A percentile compares a stretch with the other conserved stretches of the same genome.
Conservation (phyloP, 2,888 invertebrate species). For the Maniola hyperantus region DNA sequence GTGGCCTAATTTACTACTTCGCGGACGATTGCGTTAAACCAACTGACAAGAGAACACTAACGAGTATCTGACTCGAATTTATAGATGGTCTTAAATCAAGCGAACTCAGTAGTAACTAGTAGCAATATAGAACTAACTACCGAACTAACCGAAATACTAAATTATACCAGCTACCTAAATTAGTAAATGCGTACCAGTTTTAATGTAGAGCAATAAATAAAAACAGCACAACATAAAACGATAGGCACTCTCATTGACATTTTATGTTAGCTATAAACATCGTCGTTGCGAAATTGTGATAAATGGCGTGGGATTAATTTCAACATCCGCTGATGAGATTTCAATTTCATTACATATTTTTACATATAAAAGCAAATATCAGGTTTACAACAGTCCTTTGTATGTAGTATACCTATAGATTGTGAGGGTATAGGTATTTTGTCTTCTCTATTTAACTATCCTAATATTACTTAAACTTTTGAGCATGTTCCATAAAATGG, state of each 20-base stretch:
- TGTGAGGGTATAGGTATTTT: too few species aligned
- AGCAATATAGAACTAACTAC: conserved; percentile 8
- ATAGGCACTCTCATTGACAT: conserved; percentile 40
- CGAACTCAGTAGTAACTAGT: neutral
- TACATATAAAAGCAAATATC: neutral
- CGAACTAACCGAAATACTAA: conserved; percentile 15
- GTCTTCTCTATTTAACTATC: too few species aligned
- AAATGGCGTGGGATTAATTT: conserved; percentile 39
- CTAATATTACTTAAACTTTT: too few species aligned
- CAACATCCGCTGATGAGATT: conserved; percentile 39
- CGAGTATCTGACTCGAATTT: conserved; percentile 13
- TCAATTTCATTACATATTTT: conserved; percentile 10
- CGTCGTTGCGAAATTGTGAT: conserved; percentile 38
- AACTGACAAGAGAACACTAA: conserved; percentile 22
- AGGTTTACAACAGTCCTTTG: too few species aligned
- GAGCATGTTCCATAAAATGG: neutral
- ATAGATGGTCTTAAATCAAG: conserved; percentile 18
- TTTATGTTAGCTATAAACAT: conserved; percentile 38
- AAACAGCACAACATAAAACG: conserved; percentile 15
- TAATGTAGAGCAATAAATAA: conserved; percentile 13
- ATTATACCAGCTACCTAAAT: conserved; percentile 8
- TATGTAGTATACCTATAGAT: too few species aligned
- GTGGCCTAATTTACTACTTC: conserved; percentile 51
- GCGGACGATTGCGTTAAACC: conserved; percentile 48
- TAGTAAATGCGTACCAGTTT: conserved; percentile 13